Percentiles rank a stretch among this genome's conserved stretches.
Conservation (phyloP, 2,797 vertebrate species). For the Bovichtus diacanthus region DNA sequence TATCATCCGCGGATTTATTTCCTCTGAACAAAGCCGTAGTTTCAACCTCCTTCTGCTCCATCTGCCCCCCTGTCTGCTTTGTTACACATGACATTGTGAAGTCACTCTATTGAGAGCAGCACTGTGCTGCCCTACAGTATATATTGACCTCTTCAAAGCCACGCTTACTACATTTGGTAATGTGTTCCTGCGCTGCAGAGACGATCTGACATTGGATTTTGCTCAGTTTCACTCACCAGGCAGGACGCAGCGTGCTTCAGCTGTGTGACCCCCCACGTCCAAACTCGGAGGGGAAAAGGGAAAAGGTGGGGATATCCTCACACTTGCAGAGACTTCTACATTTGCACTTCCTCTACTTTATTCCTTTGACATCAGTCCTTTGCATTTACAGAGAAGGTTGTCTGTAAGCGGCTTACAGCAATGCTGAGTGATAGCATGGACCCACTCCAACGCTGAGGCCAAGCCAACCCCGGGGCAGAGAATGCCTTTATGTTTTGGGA, state of each 20-base stretch:
- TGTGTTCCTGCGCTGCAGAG: conserved; percentile 37
- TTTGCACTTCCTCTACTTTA: background rate
- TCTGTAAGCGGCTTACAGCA: conserved; percentile 45
- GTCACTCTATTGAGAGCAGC: conserved; percentile 34
- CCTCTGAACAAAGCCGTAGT: background rate
- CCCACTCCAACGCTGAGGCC: conserved; percentile 42
- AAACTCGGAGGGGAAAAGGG: background rate
- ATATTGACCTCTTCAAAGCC: conserved; percentile 56
- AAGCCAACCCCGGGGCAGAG: conserved; percentile 36
- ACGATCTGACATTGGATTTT: conserved; percentile 58
- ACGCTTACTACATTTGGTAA: conserved; percentile 35
- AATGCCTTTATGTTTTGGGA: conserved; percentile 25
- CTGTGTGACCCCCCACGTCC: background rate
- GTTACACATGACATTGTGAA: conserved; percentile 42
- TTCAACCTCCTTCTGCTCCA: conserved; percentile 9
- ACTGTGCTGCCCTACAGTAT: conserved; percentile 47
- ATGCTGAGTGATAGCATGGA: conserved; percentile 66
- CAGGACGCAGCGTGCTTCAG: conserved; percentile 24
- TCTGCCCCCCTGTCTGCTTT: conserved; percentile 11
- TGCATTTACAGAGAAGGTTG: conserved; percentile 61
- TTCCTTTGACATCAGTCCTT: conserved; percentile 41
- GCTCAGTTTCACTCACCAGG: conserved; percentile 16
- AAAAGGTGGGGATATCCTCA: background rate
- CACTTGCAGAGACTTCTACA: conserved; percentile 16
- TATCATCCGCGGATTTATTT: conserved; percentile 1